Base-by-base conservation (phyloP, 2,797 vertebrate species). In the Arnoldichthys spilopterus region DNA sequence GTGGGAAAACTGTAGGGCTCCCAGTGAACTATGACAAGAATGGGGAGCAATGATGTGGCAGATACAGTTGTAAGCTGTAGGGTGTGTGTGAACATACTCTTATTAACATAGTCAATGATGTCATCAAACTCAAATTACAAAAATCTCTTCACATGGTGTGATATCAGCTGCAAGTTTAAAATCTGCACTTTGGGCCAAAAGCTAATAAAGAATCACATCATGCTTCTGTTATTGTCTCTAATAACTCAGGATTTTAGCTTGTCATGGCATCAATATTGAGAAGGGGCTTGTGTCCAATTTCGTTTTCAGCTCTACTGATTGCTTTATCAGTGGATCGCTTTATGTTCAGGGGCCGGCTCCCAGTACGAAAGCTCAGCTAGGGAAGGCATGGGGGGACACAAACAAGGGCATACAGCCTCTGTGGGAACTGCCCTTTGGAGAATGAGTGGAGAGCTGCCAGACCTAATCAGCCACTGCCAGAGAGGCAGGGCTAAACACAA, bases 381-480 rank as follows among this genome's bases (percentile, higher is more conserved):
- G 24, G 76, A 59, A 59, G 58, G 58, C 58, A 6, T 18, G 66
- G 71, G 53, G 75, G 59, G 47, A 51, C 51, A 63, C 53, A 61
- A 75, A 69, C 71, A 62, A 32, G 47, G 66, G 64, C 74, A 83
- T 34, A 62, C 45, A 70, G 73, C 34, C 40, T 26, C 72, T 83
- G 79, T 85, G 84, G 84, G 84, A 86, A 86, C 71, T n/a, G 71
- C 53, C 22, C 53, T 26, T 47, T 62, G 54, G 54, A 79, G 67
- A 81, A 83, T 72, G 79, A 75, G 40, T 84, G 85, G 83, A 71
- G n/a, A 24, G 45, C 24, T 74, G 82, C 85, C 85, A 86, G 69
- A 58, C 74, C 80, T 76, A 71, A 84, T 76, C 72, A 30, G 73
- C 68, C 43, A 66, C 54, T 79, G 74, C 73, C 45, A 78, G 37